Evolutionary conservation across 1,140 invertebrate genomes (phyloP), one percentile per base, ranked within the genome.

Genomic region (Ceratina australensis): DNA sequence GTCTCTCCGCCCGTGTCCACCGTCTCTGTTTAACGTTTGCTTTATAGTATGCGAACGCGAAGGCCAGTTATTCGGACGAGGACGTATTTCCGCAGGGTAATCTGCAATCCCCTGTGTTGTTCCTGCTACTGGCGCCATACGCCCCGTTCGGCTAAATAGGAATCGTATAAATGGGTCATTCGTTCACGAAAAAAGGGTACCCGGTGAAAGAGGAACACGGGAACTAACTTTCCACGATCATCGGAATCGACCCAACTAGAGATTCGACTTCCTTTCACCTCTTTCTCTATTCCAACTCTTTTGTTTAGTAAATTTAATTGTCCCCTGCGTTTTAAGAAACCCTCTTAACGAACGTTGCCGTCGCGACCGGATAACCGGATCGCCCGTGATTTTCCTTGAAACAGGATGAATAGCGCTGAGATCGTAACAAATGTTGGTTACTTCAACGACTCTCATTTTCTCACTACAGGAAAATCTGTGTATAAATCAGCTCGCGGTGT

Each of bases 11-110:
- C n/a, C n/a, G n/a, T n/a, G n/a, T n/a, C n/a, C n/a, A n/a, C n/a
- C n/a, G n/a, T n/a, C 72, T 74, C 82, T 82, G 80, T 82, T 83
- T 74, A 83, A 75, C 76, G 81, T 83, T 83, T 75, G 76, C 80
- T 83, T 83, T 83, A 81, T 82, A 82, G 71, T 69, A 26, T 42
- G 33, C 33, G 72, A 83, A 26, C 10, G 33, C 33, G 72, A 83
- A 83, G 63, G 49, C 72, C 72, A 72, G 71, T 26, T 68, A 83
- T 82, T 83, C 76, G 80, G 59, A n/a, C 49, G 71, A 83, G 71
- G 76, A 75, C 80, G 82, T 71, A 83, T 81, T 81, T 83, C 81
- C 67, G 72, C 57, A 69, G 77, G 81, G 82, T 79, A 82, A 83
- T 83, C 82, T 79, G 42, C 75, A 54, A 50, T 24, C 72, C 61